Evolutionary conservation across 2,113 vertebrate species (phyloP), one percentile per base, ranked within the genome.

Genomic region (Eulacestoma nigropectus): DNA sequence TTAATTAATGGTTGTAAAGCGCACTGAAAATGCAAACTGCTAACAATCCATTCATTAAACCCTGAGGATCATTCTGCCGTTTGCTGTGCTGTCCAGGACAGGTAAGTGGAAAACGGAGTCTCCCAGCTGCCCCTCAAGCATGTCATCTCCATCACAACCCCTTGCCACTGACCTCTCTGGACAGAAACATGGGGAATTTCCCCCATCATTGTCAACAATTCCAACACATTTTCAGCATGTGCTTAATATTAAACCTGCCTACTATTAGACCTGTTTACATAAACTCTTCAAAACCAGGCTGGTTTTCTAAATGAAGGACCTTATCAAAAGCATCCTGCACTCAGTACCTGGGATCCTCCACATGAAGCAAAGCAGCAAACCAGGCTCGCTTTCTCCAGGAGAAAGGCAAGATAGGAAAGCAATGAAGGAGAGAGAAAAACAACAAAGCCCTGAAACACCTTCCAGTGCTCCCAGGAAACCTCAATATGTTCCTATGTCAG

Each of bases 1-100:
- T 86, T 90, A 78, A 88, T 92, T 90, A 23, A 90, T 84, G 64
- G 32, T 49, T 78, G 90, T 75, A 93, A 97, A 84, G 76, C 68
- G 89, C 73, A 78, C 27, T 53, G 73, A 41, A 88, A 93, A 89
- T 78, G 68, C 68, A 72, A 77, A 91, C 79, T 57, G 76, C 73
- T 93, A 56, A 80, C 90, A 52, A 80, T 59, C 42, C 60, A 49
- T 53, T 76, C 57, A 30, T 49, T 65, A 85, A 94, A 70, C 37
- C 21, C 55, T 8, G 49, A 75, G 64, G 56, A 60, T 64, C 60
- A 74, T 35, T 50, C 92, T 56, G 30, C 33, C 26, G 16, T 37
- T 78, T 70, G n/a, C 64, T 78, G 47, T 1, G 5, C 77, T 60
- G 59, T 13, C 52, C 76, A 57, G 76, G 39, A 89, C n/a, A 87